Evolutionary conservation across 2,888 invertebrate species (phyloP), one percentile per base, ranked within the genome.

Genomic region (Aphidoletes aphidimyza): DNA sequence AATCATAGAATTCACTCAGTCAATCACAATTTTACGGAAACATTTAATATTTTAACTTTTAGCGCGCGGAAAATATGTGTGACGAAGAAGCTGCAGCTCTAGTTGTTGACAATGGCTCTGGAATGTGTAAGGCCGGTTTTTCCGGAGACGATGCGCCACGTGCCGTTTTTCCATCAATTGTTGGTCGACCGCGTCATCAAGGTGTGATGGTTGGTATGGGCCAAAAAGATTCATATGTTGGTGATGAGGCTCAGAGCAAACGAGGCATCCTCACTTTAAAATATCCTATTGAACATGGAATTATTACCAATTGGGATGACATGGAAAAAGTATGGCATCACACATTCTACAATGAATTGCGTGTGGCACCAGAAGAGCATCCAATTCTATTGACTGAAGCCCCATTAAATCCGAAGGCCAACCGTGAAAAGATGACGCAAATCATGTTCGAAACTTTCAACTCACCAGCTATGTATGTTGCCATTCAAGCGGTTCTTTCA

Each of bases 311-410:
- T 94, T 98, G 98, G 98, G 97, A 98, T 89, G 98, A 98, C 90
- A 98, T 98, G 98, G 98, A 98, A 92, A 97, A 98, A 91, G 98
- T 98, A 92, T 98, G 98, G 98, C 98, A 98, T 91, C 98, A 98
- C 93, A 97, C 98, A 89, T 98, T 98, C 94, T 98, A 98, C 95
- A 98, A 98, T 90, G 97, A 98, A 91, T 93, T 98, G 89, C 94
- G 98, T 91, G 98, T 98, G 84, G 97, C 97, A 85, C 98, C 98
- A 86, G 97, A 96, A 90, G 96, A 97, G 89, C 96, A 96, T 90
- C 96, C 96, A 85, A 95, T 96, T 83, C 93, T 96, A 87, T 92
- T 96, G 88, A 96, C 96, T 84, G 96, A 96, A 91, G 96, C 96
- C 84, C 96, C 96, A 86, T 92, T 96, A 88, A 96, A 96, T 91